Conservation (phyloP, 1,140 invertebrate species). For the Muscidifurax raptorellus region DNA sequence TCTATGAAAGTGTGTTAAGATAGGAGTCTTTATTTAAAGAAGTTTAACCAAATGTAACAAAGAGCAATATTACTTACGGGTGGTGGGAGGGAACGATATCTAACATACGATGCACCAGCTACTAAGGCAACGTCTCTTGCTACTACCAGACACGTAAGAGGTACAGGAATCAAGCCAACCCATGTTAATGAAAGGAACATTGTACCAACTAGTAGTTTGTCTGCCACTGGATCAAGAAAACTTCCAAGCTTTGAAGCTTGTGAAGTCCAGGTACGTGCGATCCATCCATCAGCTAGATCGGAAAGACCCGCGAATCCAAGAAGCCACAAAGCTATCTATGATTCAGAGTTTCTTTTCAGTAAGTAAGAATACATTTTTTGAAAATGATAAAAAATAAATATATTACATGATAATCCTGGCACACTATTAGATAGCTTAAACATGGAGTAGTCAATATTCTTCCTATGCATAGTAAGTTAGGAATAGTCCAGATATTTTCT, state of each 20-base stretch:
- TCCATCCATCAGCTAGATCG: conserved; percentile 90
- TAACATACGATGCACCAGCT: conserved; percentile 88
- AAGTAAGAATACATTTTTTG: conserved; percentile 25
- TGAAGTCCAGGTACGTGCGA: conserved; percentile 92
- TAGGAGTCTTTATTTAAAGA: conserved; percentile 3
- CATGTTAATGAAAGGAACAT: conserved; percentile 92
- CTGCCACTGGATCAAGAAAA: conserved; percentile 98
- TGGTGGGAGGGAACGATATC: conserved; percentile 91
- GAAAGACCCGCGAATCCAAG: conserved; percentile 68
- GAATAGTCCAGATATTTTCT: conserved; percentile 95
- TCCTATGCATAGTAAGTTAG: conserved; percentile 90
- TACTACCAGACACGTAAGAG: conserved; percentile 90
- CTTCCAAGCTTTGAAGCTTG: conserved; percentile 95
- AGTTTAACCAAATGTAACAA: conserved; percentile 1
- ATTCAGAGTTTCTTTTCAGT: conserved; percentile 27
- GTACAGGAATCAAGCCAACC: conserved; percentile 89
- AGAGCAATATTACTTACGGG: conserved; percentile 81
- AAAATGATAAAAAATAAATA: background rate
- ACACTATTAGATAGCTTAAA: conserved; percentile 88
- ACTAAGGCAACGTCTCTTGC: conserved; percentile 90
- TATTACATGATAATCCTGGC: conserved; percentile 82
- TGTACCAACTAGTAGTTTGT: conserved; percentile 94
- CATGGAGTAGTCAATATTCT: conserved; percentile 91
- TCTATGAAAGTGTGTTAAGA: conserved; percentile 77
- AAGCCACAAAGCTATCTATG: conserved; percentile 68